Evolutionary conservation across 2,888 invertebrate genomes (phyloP), one percentile per base, ranked within the genome.

Genomic region (Orthosia gracilis): DNA sequence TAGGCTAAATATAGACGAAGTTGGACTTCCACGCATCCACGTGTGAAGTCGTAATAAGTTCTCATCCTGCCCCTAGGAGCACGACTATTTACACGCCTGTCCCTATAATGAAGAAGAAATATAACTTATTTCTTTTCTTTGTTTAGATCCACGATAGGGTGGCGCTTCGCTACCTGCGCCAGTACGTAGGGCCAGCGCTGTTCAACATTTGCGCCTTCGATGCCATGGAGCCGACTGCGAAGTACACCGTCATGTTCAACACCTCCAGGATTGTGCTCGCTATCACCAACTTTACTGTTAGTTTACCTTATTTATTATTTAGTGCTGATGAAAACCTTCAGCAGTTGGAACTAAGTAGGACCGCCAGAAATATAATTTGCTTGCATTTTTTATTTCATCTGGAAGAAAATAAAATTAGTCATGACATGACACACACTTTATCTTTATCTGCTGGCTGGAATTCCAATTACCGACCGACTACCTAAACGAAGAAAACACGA

Each of bases 221-320:
- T 0, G 21, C 9, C 21, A 45, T 61, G 45, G 90, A 91, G 47
- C 66, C 87, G 0, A 85, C 84, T 76, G 71, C 84, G 0, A 86
- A 89, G 21, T 91, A 92, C 62, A 92, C 95, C 12, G 89, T 90
- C 61, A 83, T 96, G 15, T 93, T 96, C 83, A 95, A 96, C 84
- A 89, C 95, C 0, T 95, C 96, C 2, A 89, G 94, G 62, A 91
- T 96, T 58, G 91, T 95, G 21, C 83, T 96, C 4, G 89, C 93
- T 45, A 76, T 96, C 49, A 90, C 86, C 58, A 96, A 95, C 79
- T 96, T 95, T 83, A 94, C 93, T 80, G 96, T 95, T 52, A 82
- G 92, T 88, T 55, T 21, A 21, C 15, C 45, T 40, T 17, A 45
- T 73, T 0, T 31, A 18, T 50, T 50, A 3, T 58, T 47, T 45